These are phyloP conservation scores for Petrocephalus schoutedeni DNA, from an alignment of 2,797 vertebrate genomes.

Conservation along the genomic window DNA sequence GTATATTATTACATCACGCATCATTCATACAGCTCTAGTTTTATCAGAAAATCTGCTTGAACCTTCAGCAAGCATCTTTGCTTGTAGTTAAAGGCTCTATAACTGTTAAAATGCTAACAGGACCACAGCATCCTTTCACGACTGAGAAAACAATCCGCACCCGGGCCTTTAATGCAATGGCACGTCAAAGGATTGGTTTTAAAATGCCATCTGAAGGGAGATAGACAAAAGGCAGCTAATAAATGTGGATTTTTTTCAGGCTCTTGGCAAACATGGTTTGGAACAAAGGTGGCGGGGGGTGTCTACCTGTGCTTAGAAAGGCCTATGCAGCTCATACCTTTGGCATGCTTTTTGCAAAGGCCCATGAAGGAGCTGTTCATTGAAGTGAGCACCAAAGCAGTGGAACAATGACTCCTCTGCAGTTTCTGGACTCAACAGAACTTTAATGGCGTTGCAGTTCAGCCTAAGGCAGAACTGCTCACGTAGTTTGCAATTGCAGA, in stretches of 20 bases:
- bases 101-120: neutral
- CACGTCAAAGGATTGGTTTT: neutral
- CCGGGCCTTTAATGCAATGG: neutral
- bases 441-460: neutral
- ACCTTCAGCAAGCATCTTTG: neutral
- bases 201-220: neutral
- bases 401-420: neutral
- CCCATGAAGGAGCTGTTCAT: neutral
- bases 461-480: neutral
- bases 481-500: neutral
- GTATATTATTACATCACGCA: neutral
- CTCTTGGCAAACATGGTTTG: neutral
- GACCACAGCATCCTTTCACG: neutral
- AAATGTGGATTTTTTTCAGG: neutral
- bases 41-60: neutral
- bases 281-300: neutral
- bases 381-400: neutral
- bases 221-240: neutral
- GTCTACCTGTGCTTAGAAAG: neutral
- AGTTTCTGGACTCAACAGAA: neutral
- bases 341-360: neutral
- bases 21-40: neutral
- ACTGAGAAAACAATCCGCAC: neutral
- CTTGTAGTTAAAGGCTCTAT: neutral
- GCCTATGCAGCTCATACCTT: neutral